phyloP scores from a whole-genome alignment of 2,888 invertebrate species.

The Drosophila birchii region DNA sequence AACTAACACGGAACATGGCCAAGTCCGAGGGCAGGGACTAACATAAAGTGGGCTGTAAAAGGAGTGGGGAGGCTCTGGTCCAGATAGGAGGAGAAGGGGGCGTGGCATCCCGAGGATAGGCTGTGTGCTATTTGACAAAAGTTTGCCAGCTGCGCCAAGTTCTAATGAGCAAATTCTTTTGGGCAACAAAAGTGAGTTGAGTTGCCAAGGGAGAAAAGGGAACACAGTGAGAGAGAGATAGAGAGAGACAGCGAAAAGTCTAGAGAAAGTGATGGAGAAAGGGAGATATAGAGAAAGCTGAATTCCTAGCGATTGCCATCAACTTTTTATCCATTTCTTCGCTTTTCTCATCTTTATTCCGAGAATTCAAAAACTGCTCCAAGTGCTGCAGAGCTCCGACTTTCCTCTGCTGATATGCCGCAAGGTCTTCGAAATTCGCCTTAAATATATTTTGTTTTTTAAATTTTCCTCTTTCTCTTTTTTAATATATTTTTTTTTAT shows the following conservation, averaged over 20 bases:
- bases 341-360: not conserved
- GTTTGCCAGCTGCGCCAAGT: constrained; percentile 47
- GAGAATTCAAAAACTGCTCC: constrained; percentile 11
- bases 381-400: not conserved
- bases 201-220: constrained; percentile 11
- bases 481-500: too few relatives aligned
- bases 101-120: constrained; percentile 24
- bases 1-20: constrained; percentile 36
- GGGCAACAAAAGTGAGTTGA: constrained; percentile 36
- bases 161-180: constrained; percentile 76
- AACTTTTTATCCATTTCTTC: constrained; percentile 18
- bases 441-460: not conserved
- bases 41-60: not conserved
- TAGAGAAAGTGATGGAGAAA: not conserved
- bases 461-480: not conserved
- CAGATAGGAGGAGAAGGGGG: not conserved
- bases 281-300: not conserved
- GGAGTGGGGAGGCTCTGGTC: not conserved
- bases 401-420: not conserved
- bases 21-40: constrained; percentile 9
- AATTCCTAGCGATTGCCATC: constrained; percentile 13
- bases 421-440: not conserved
- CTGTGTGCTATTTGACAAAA: constrained; percentile 39
- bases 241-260: not conserved
- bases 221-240: not conserved